Conservation (phyloP, 2,113 vertebrate species). For the Formicarius rufipectus region DNA sequence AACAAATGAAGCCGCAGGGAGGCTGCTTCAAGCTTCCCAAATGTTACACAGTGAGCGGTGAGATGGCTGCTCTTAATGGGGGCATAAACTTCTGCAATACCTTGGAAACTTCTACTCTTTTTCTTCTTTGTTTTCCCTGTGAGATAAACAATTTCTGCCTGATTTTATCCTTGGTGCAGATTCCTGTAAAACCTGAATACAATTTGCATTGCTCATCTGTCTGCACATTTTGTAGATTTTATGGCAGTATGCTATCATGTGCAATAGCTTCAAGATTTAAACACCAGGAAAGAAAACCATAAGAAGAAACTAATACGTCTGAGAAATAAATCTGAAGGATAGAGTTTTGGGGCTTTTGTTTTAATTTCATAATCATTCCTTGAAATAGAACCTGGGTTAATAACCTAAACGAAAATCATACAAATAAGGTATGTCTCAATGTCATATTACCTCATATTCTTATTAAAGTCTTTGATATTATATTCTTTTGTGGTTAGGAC, state of each 20-base stretch:
- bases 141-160: neutral
- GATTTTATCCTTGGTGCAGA: constrained; percentile 6
- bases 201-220: constrained; percentile 50
- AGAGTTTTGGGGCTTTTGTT: neutral
- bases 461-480: neutral
- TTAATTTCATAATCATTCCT: neutral
- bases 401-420: neutral
- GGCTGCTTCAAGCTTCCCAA: neutral
- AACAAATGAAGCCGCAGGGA: neutral
- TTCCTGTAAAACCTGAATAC: neutral
- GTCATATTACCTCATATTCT: neutral
- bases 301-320: neutral
- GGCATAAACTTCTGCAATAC: neutral
- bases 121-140: neutral
- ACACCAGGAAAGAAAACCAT: constrained; percentile 4
- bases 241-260: neutral
- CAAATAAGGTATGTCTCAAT: neutral
- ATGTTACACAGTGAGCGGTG: neutral
- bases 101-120: neutral
- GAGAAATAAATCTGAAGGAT: constrained; percentile 23
- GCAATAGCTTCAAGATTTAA: constrained; percentile 29
- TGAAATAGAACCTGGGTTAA: constrained; percentile 6
- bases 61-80: neutral
- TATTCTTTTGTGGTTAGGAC: constrained; percentile 11
- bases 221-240: constrained; percentile 26